Percentiles rank a stretch among this genome's conserved stretches.
These are phyloP conservation scores for Chrysocyon brachyurus DNA, from an alignment of 2,797 vertebrate species.

Conservation along the genomic window DNA sequence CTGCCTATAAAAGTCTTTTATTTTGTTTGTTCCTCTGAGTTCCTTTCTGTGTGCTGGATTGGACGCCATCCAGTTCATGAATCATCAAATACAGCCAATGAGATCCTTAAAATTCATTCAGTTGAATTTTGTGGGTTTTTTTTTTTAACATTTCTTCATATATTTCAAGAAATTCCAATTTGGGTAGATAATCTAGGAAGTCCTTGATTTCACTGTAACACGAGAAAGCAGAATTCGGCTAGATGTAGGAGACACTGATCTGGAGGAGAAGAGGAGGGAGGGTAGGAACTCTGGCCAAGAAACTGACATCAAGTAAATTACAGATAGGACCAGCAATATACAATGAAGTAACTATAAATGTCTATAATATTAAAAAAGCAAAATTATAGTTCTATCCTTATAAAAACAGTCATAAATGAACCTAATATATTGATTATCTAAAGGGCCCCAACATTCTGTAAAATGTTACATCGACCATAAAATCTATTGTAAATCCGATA, in stretches of 20 bases:
- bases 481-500: slow-evolving; percentile 60
- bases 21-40: neutral
- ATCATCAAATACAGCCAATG: neutral
- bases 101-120: neutral
- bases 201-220: neutral
- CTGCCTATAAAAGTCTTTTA: neutral
- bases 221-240: neutral
- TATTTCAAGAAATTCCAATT: neutral
- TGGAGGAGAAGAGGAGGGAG: neutral
- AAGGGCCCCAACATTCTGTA: neutral
- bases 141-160: neutral
- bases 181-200: neutral
- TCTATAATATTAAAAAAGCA: slow-evolving; percentile 21
- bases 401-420: slow-evolving; percentile 62
- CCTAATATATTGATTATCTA: slow-evolving; percentile 49
- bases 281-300: neutral
- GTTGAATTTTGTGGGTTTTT: neutral
- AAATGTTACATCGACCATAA: slow-evolving; percentile 49
- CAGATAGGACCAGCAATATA: neutral
- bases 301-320: slow-evolving; percentile 8
- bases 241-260: neutral
- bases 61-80: neutral
- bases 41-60: neutral
- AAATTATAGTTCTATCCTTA: slow-evolving; percentile 54
- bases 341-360: slow-evolving; percentile 24